phyloP scores from a whole-genome alignment of 1,140 invertebrate species.

The Cephus cinctus region DNA sequence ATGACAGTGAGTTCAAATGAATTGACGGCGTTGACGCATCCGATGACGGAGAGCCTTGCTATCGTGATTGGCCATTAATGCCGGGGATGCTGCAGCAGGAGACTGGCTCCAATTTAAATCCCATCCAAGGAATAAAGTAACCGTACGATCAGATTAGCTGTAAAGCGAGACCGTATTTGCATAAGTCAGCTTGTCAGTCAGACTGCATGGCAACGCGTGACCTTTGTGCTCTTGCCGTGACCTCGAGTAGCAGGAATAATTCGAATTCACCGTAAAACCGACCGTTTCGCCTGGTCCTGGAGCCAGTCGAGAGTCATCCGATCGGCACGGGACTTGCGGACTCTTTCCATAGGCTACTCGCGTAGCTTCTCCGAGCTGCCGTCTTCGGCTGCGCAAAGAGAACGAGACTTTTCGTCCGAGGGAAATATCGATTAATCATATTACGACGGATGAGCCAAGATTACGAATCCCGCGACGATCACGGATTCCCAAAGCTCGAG shows the following conservation, averaged over 20 bases:
- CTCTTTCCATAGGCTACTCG: too few species aligned
- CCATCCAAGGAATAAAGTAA: slow-evolving; percentile 41
- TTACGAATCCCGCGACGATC: slow-evolving; percentile 10
- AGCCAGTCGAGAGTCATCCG: too few species aligned
- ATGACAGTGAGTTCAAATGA: too few species aligned
- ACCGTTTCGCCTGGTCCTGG: too few species aligned
- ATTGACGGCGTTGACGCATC: background rate
- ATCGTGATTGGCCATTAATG: too few species aligned
- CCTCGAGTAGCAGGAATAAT: too few species aligned
- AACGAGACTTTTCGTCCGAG: too few species aligned
- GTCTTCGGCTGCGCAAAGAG: background rate
- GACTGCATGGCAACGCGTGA: slow-evolving; percentile 51
- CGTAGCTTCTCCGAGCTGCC: background rate
- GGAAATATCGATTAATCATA: slow-evolving; percentile 9
- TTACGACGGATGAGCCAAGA: slow-evolving; percentile 5
- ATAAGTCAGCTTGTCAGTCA: slow-evolving; percentile 58
- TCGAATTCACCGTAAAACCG: too few species aligned
- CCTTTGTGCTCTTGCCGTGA: slow-evolving; percentile 41
- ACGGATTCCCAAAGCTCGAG: slow-evolving; percentile 1
- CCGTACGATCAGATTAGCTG: slow-evolving; percentile 49
- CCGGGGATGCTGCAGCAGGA: too few species aligned
- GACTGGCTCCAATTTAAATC: slow-evolving; percentile 56
- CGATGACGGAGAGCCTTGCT: too few species aligned
- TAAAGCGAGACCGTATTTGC: slow-evolving; percentile 49
- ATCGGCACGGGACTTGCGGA: too few species aligned